These are phyloP conservation scores for Tortricodes alternella DNA, from an alignment of 2,888 invertebrate genomes.

Conservation along the genomic window DNA sequence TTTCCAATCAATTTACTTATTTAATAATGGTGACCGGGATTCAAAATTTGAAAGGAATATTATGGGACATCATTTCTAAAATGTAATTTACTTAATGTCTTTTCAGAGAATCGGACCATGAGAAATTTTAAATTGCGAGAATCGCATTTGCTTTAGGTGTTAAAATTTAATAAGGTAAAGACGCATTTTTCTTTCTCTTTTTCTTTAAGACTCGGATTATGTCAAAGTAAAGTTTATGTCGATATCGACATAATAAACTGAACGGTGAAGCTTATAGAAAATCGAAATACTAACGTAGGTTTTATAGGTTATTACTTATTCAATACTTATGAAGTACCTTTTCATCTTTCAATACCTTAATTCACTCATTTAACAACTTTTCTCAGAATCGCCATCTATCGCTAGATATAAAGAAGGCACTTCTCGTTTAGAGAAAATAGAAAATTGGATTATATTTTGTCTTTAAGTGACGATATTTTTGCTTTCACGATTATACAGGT, in stretches of 20 bases:
- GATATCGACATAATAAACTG: no score
- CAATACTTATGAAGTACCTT: no score
- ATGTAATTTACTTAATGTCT: neutral
- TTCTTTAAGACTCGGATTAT: no score
- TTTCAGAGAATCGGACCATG: neutral
- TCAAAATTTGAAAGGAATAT: neutral
- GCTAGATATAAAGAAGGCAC: neutral
- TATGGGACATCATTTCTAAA: neutral
- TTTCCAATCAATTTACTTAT: slow-evolving; percentile 5
- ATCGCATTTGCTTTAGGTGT: neutral
- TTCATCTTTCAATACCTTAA: neutral
- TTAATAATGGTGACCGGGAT: neutral
- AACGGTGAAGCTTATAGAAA: no score
- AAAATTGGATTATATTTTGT: slow-evolving; percentile 13
- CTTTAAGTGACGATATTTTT: slow-evolving; percentile 11
- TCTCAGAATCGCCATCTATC: neutral
- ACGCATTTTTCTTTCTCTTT: no score
- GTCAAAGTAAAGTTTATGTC: no score
- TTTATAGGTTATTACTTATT: no score
- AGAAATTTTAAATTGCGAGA: neutral
- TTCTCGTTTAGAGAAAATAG: slow-evolving; percentile 5
- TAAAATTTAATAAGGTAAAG: no score
- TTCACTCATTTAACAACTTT: neutral
- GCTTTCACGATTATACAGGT: neutral
- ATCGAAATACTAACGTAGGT: no score